Base-by-base conservation (phyloP, 2,888 invertebrate genomes). In the Lumbricus terrestris region DNA sequence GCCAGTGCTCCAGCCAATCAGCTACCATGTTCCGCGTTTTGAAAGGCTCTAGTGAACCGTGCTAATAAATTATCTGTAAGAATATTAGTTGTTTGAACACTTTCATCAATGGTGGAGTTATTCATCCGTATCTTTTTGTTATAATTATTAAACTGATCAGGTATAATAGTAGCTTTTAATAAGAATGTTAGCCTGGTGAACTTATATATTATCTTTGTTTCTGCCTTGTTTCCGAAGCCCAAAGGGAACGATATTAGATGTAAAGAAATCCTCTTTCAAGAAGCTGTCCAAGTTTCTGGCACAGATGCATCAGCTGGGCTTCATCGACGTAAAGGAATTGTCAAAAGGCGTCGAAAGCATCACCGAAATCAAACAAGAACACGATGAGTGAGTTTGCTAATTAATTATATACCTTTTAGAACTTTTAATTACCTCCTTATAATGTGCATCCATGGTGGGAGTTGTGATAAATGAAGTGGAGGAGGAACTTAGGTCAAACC, bases 191-290 rank as follows among this genome's bases (percentile, higher is more conserved):
- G n/a, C n/a, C 69, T n/a, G 2, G n/a, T n/a, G 69, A n/a, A 23
- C 37, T 89, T n/a, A 83, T 37, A 29, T 82, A 37, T 16, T 89
- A 20, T 37, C 82, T 37, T 88, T 89, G 82, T 69, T 47, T 88
- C 85, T 40, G 54, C 29, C 23, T 47, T 11, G 33, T 89, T 47
- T 89, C 37, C 23, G 20, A 90, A 96, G 97, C 93, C 97, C 97
- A 0, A 94, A 96, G n/a, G 96, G 96, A 6, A 95, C 96, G 89
- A 96, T 95, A 33, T 95, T 98, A 82, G 98, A 98, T 94, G 96
- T 98, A 0, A 98, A 98, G 94, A 98, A 98, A 94, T 97, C 98
- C 0, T 96, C 96, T 23, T 97, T 96, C 94, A 98, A 98, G 95
- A 98, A 98, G 95, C 95, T 98, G 90, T 97, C 97, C 29, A 97